Evolutionary conservation across 2,888 invertebrate species (phyloP).

Genomic region (Labia minor): DNA sequence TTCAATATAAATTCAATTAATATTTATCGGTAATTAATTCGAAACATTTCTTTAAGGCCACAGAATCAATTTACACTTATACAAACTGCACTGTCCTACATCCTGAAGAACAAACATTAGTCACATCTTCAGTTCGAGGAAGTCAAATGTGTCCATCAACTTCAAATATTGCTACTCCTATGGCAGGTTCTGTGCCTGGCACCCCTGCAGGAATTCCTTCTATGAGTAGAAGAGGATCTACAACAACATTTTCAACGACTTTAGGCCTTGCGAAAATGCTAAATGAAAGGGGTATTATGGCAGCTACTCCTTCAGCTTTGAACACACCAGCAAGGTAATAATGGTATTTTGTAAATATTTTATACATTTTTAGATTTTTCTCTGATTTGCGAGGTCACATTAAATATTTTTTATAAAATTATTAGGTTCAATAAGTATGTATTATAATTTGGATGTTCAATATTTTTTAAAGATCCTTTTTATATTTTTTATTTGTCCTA

Average conservation of each 20-base stretch:
- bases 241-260: constrained; percentile 66
- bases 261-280: constrained; percentile 63
- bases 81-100: constrained; percentile 84
- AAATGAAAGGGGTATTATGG: constrained; percentile 64
- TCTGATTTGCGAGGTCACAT: too few species aligned
- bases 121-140: constrained; percentile 39
- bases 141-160: constrained; percentile 52
- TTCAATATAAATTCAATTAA: too few species aligned
- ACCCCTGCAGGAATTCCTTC: constrained; percentile 36
- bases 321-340: constrained; percentile 45
- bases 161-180: constrained; percentile 30
- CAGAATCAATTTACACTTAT: constrained; percentile 71
- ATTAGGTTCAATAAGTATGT: too few species aligned
- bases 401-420: too few species aligned
- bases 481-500: too few species aligned
- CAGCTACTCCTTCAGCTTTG: constrained; percentile 55
- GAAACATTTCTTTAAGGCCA: constrained; percentile 36
- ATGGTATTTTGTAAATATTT: too few species aligned
- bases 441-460: too few species aligned
- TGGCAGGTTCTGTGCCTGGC: constrained; percentile 42
- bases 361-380: too few species aligned
- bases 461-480: too few species aligned
- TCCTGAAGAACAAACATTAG: constrained; percentile 71
- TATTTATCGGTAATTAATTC: too few species aligned
- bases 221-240: constrained; percentile 66